Percentiles rank a stretch among this genome's conserved stretches.
Conservation (phyloP, 1,140 invertebrate genomes). For the Apis mellifera region Amel_HAv3.1 CM009937.2:798501-799000, state of each 20-base stretch:
- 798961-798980: too few species aligned
- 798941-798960: too few species aligned
- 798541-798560: constrained; percentile 27
- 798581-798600: constrained; percentile 49
- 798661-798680: not conserved
- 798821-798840: too few species aligned
- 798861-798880: too few species aligned
- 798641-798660: constrained; percentile 45
- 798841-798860: too few species aligned
- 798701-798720: not conserved
- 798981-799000: too few species aligned
- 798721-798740: not conserved
- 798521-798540: not conserved
- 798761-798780: not conserved
- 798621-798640: not conserved
- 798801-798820: too few species aligned
- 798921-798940: too few species aligned
- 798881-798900: too few species aligned
- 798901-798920: too few species aligned
- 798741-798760: not conserved
- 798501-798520: constrained; percentile 36
- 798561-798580: constrained; percentile 40
- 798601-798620: constrained; percentile 46
- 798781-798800: not conserved
- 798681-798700: too few species aligned